Conservation (phyloP, 2,797 vertebrate species). For the Prionace glauca region DNA sequence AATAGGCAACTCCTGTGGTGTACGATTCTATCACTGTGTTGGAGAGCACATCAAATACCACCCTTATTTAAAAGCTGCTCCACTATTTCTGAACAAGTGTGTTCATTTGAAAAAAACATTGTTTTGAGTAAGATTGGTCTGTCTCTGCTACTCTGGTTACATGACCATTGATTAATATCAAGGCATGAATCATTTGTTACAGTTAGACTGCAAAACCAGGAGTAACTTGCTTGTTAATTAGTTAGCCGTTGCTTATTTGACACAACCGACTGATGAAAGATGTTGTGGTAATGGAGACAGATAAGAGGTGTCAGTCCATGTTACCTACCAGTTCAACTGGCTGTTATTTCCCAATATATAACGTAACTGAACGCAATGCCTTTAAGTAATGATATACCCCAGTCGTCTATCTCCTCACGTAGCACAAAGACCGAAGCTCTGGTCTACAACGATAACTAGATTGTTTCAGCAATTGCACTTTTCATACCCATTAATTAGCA, state of each 20-base stretch:
- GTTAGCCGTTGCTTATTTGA: neutral
- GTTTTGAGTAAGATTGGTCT: neutral
- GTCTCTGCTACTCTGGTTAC: neutral
- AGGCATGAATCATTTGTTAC: neutral
- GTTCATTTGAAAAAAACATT: neutral
- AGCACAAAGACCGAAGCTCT: neutral
- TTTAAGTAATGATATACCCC: neutral
- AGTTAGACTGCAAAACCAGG: neutral
- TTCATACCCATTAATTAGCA: neutral
- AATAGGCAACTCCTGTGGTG: neutral
- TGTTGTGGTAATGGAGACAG: neutral
- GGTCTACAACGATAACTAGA: too few species aligned
- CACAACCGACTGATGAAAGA: neutral
- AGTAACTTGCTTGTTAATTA: neutral
- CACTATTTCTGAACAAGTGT: neutral
- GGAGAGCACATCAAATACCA: neutral
- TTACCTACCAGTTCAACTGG: neutral
- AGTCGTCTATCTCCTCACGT: neutral
- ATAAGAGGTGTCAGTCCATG: neutral
- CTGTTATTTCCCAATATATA: neutral
- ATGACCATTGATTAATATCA: neutral
- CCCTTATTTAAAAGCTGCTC: neutral
- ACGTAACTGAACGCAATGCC: constrained; percentile 1
- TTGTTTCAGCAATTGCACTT: constrained; percentile 7
- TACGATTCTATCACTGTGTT: neutral